Percentiles rank a stretch among this genome's conserved stretches.
Evolutionary conservation across 2,888 invertebrate species (phyloP).

Genomic region (Heterodera filipjevi): DNA sequence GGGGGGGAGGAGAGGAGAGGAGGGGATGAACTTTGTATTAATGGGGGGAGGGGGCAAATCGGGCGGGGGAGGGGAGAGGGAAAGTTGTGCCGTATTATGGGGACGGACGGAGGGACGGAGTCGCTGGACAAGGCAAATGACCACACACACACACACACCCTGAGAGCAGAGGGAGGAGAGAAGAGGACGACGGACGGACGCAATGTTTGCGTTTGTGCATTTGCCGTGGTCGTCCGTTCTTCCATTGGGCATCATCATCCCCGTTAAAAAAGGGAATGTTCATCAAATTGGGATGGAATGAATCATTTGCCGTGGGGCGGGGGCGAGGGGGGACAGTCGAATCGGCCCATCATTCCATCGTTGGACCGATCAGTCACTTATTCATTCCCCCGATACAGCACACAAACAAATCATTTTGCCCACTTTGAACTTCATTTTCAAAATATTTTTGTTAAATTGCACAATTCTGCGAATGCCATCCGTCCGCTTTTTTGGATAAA

Average conservation of each 20-base stretch:
- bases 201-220: not conserved
- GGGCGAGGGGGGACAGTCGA: too few relatives aligned
- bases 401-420: too few relatives aligned
- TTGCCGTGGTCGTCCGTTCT: not conserved
- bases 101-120: not conserved
- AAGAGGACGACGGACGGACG: not conserved
- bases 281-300: not conserved
- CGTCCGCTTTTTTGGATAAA: not conserved
- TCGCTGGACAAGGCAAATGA: too few relatives aligned
- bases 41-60: not conserved
- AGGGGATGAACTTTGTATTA: too few relatives aligned
- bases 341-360: not conserved
- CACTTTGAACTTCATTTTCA: too few relatives aligned
- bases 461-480: not conserved
- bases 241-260: not conserved
- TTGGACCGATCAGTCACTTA: not conserved
- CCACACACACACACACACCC: too few relatives aligned
- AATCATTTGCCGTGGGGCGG: too few relatives aligned
- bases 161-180: not conserved
- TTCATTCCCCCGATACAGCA: too few relatives aligned
- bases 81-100: not conserved
- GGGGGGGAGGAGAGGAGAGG: too few relatives aligned
- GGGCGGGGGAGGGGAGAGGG: not conserved
- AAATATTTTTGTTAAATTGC: too few relatives aligned
- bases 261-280: not conserved